Base-by-base conservation (phyloP, 1,140 invertebrate genomes). In the Drosophila sp. region DNA sequence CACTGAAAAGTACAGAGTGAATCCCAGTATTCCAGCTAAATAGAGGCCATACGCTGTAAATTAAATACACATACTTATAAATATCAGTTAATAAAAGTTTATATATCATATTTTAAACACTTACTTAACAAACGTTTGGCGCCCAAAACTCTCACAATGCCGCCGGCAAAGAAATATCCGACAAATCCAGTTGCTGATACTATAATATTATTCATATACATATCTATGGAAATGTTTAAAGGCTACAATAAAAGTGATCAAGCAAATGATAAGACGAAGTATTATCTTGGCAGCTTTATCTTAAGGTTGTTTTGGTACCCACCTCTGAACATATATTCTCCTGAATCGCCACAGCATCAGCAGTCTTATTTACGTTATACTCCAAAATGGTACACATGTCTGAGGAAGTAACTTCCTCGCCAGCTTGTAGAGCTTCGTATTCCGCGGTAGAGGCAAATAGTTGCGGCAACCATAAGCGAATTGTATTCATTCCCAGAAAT, bases 131-230 rank as follows among this genome's bases (percentile, higher is more conserved):
- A 90, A 23, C 92, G 64, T 47, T 93, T 93, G 63, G 94, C 93
- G 4, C 94, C 94, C 38, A 93, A 84, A 47, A 91, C 90, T 61
- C 70, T 80, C 2, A 94, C 80, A 30, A 94, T 66, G 3, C 76
- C 87, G 0, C 93, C 93, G 10, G 93, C 93, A 63, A 81, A 60
- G 5, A 93, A 90, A 66, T 94, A 94, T 0, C 93, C 93, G 3
- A 93, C 80, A 6, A 94, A 83, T 1, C 93, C 93, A 0, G 92
- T 91, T 0, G 92, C 90, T 0, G 93, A 93, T 0, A 94, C 93
- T 2, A 94, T 92, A 0, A 93, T 92, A 50, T 93, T 93, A 80
- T 94, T 94, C 1, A 93, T 82, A 67, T 94, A 94, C 33, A 93
- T 94, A 27, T 92, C 84, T 89, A 93, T 92, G 41, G 93, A 93